A percentile compares a stretch with the other conserved stretches of the same genome.
Conservation (phyloP, 2,888 invertebrate genomes). For the Athalia rosae region DNA sequence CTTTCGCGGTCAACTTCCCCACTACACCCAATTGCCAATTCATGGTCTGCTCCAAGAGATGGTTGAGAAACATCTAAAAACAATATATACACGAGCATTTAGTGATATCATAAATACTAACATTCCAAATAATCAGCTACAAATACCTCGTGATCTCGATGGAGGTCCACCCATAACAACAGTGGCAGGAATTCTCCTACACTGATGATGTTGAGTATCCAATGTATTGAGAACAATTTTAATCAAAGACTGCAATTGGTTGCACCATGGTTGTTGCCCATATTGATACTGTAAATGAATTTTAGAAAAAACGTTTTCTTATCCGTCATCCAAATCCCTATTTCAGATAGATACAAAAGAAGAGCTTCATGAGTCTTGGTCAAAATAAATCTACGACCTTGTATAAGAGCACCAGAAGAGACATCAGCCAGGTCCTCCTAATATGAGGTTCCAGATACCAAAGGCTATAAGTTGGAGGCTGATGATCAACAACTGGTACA, state of each 20-base stretch:
- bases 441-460: slow-evolving; percentile 92
- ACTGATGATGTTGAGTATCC: slow-evolving; percentile 93
- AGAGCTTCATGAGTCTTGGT: not conserved
- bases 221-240: slow-evolving; percentile 94
- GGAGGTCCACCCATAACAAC: slow-evolving; percentile 85
- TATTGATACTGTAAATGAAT: slow-evolving; percentile 81
- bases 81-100: not conserved
- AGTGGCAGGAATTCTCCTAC: slow-evolving; percentile 88
- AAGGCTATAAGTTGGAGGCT: slow-evolving; percentile 87
- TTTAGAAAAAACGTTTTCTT: not conserved
- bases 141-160: slow-evolving; percentile 79
- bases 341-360: not conserved
- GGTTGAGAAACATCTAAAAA: slow-evolving; percentile 84
- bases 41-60: slow-evolving; percentile 82
- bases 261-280: slow-evolving; percentile 81
- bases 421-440: slow-evolving; percentile 94
- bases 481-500: slow-evolving; percentile 76
- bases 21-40: slow-evolving; percentile 67
- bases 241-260: slow-evolving; percentile 86
- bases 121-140: not conserved
- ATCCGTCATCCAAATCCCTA: not conserved
- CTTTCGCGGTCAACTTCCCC: slow-evolving; percentile 66
- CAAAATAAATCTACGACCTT: slow-evolving; percentile 80
- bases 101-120: not conserved
- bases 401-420: slow-evolving; percentile 93